These are phyloP conservation scores for Orbicella faveolata DNA, from an alignment of 64 coral and sea anemone species.

Conservation along the genomic window DNA sequence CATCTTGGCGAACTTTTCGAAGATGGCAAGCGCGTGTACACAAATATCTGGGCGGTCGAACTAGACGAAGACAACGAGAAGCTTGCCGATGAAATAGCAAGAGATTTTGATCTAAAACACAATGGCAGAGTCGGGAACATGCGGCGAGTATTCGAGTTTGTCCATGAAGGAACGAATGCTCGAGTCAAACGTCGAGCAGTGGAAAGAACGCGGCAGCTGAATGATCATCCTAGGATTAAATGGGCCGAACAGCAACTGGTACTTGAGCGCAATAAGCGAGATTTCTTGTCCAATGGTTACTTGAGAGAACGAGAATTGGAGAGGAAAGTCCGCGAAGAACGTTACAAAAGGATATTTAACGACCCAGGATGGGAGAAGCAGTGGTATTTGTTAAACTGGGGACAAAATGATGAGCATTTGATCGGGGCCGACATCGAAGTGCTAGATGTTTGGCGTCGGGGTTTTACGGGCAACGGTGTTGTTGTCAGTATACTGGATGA, in stretches of 20 bases:
- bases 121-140: constrained; percentile 71
- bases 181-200: constrained; percentile 47
- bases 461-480: constrained; percentile 66
- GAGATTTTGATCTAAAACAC: constrained; percentile 67
- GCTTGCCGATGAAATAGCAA: constrained; percentile 74
- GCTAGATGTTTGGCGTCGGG: constrained; percentile 68
- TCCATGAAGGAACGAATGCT: constrained; percentile 55
- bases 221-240: constrained; percentile 67
- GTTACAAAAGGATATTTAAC: constrained; percentile 66
- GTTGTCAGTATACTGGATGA: constrained; percentile 85
- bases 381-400: constrained; percentile 81
- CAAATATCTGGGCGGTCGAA: constrained; percentile 68
- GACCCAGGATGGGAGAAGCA: constrained; percentile 68
- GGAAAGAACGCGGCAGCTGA: constrained; percentile 43
- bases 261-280: constrained; percentile 66
- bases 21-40: constrained; percentile 40
- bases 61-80: constrained; percentile 65
- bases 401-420: constrained; percentile 56
- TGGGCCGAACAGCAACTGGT: constrained; percentile 74
- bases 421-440: constrained; percentile 71
- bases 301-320: constrained; percentile 50
- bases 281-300: constrained; percentile 21
- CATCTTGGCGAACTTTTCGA: constrained; percentile 34
- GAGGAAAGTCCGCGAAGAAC: constrained; percentile 29
- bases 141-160: constrained; percentile 73